Conservation (phyloP, 2,113 vertebrate species). For the Chloropsis cyanopogon region DNA sequence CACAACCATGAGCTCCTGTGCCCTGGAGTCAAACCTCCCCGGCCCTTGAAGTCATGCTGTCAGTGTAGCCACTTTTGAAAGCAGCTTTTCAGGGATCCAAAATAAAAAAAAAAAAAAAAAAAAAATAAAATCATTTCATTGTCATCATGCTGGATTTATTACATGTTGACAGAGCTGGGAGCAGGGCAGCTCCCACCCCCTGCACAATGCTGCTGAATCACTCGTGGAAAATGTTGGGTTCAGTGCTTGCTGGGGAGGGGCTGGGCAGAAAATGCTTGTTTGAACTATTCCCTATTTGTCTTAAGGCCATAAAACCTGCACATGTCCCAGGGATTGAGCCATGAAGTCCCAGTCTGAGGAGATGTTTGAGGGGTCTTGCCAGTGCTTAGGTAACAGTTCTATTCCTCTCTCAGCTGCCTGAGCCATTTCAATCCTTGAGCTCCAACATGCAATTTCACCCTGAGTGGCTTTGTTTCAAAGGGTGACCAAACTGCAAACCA, state of each 20-base stretch:
- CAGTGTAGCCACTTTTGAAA: not conserved
- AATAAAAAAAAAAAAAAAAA: not conserved
- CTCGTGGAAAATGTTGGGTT: not conserved
- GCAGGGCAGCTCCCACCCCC: not conserved
- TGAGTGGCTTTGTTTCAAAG: not conserved
- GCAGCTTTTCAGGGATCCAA: not conserved
- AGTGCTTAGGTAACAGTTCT: not conserved
- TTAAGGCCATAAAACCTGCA: not conserved
- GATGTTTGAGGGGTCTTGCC: not conserved
- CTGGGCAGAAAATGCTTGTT: not conserved
- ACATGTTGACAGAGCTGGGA: not conserved
- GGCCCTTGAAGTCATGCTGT: not conserved
- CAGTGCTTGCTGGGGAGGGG: not conserved
- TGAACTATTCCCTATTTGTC: not conserved
- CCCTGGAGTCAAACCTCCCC: not conserved
- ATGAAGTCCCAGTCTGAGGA: not conserved
- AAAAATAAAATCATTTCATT: not conserved
- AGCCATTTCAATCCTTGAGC: not conserved
- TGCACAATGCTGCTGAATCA: not conserved
- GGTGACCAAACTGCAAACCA: conserved; percentile 19
- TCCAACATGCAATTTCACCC: not conserved
- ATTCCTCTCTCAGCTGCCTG: not conserved
- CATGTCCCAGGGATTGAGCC: not conserved
- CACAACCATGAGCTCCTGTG: not conserved
- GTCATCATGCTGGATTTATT: not conserved